Conservation (phyloP, 1,140 invertebrate genomes). For the Pachypeltis micranthus region DNA sequence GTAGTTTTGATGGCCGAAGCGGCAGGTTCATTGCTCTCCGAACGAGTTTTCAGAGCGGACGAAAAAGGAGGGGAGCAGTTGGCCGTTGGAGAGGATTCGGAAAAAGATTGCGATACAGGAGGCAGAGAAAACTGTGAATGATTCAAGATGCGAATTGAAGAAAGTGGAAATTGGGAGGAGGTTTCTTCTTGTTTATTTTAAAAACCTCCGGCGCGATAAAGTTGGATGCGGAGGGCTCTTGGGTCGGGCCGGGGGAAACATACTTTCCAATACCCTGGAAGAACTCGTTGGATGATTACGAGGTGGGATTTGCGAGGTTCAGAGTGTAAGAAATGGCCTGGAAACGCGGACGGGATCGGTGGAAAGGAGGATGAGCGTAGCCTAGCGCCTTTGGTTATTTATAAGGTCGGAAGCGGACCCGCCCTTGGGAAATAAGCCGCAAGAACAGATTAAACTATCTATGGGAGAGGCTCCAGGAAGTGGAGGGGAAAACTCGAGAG, state of each 20-base stretch:
- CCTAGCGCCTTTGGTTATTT: conserved; percentile 4
- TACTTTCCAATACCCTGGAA: conserved; percentile 8
- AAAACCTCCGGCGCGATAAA: conserved; percentile 3
- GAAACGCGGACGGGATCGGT: not conserved
- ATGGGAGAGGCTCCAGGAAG: not conserved
- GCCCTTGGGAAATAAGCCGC: conserved; percentile 11
- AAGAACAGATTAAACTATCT: conserved; percentile 12
- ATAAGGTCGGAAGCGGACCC: conserved; percentile 6
- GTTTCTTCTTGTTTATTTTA: conserved; percentile 1
- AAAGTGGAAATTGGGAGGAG: not conserved
- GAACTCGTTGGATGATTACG: conserved; percentile 4
- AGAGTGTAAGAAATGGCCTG: not conserved
- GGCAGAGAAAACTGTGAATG: not conserved
- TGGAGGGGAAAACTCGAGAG: not conserved
- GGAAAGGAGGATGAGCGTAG: not conserved
- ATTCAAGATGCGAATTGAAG: not conserved
- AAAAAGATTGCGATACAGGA: not conserved
- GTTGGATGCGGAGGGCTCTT: not conserved
- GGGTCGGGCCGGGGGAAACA: not conserved
- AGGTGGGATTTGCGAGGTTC: not conserved
- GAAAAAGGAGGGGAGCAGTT: not conserved
- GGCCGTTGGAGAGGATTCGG: not conserved
- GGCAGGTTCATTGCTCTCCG: no score
- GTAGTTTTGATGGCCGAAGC: no score
- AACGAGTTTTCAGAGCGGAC: no score